Evolutionary conservation across 2,888 invertebrate species (phyloP), one percentile per base, ranked within the genome.

Genomic region (Caenorhabditis auriculariae): DNA sequence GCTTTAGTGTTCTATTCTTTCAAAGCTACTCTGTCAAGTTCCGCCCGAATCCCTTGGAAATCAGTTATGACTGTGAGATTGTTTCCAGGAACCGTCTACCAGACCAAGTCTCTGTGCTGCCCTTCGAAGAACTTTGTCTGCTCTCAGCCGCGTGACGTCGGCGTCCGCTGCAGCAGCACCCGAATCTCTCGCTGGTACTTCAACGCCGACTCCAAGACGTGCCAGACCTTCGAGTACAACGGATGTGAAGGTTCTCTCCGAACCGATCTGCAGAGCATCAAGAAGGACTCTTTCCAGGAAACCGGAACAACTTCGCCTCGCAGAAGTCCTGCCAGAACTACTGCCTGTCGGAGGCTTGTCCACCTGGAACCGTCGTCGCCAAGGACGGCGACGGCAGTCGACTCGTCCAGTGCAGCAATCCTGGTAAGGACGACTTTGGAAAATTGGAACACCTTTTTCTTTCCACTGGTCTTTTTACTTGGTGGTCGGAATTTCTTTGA

Each of bases 91-190:
- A 77, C 75, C 27, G 72, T 75, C 21, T 79, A 80, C 60, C 79
- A 79, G 55, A 79, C 79, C 9, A 79, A 79, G 57, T 69, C 72
- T 19, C 67, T 79, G 29, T 79, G 79, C 57, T 79, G 79, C 57
- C 79, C 79, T 9, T 76, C 78, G 12, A 79, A 79, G 69, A 79
- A 79, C 62, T 80, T 72, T 58, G 77, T 80, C 17, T 80, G 80
- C 65, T 67, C 66, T 5, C 78, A 77, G 55, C 76, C 75, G 4
- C 57, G 75, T 21, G 80, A 80, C 61, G 72, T 74, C 24, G 80
- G 80, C 35, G 76, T 77, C 28, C 66, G 79, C 12, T 73, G 70
- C 58, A 59, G 58, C 0, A 57, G 54, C 38, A 71, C 71, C 17
- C 48, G 72, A 47, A 77, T 80, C 60, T 63, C 73, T 29, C 72